These are phyloP conservation scores for Tapera naevia DNA, from an alignment of 2,797 vertebrate genomes.

Conservation along the genomic window DNA sequence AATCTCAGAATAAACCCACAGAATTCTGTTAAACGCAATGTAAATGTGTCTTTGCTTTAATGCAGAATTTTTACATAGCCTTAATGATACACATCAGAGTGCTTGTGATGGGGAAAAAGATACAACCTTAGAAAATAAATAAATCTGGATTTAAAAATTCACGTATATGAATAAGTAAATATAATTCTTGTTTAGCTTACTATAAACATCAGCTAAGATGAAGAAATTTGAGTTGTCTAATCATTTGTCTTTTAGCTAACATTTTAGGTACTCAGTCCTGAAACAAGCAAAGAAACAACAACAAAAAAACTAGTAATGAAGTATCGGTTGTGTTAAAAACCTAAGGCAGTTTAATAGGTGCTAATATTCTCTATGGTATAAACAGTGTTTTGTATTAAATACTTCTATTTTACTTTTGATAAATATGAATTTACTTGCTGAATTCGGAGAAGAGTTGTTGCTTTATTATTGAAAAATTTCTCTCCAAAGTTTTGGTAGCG, in stretches of 20 bases:
- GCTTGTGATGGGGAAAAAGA: background rate
- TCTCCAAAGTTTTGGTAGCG: background rate
- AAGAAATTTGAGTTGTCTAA: background rate
- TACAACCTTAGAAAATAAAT: background rate
- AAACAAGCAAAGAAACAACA: background rate
- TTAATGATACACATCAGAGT: background rate
- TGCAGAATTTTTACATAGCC: background rate
- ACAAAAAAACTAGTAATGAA: background rate
- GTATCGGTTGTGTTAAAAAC: background rate
- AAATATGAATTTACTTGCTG: background rate
- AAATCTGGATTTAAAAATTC: background rate
- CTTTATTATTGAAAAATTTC: background rate
- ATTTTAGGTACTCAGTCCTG: background rate
- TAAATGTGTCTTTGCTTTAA: constrained; percentile 17
- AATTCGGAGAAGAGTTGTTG: background rate
- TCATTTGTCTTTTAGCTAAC: background rate
- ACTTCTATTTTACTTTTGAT: background rate
- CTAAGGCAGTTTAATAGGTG: background rate
- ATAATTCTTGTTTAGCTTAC: background rate
- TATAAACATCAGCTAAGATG: background rate
- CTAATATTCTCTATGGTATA: background rate
- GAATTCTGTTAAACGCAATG: constrained; percentile 23
- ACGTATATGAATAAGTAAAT: background rate
- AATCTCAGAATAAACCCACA: background rate
- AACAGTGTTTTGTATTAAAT: background rate